Evolutionary conservation across 2,113 vertebrate genomes (phyloP).

Genomic region (Embiotoca jacksoni): DNA sequence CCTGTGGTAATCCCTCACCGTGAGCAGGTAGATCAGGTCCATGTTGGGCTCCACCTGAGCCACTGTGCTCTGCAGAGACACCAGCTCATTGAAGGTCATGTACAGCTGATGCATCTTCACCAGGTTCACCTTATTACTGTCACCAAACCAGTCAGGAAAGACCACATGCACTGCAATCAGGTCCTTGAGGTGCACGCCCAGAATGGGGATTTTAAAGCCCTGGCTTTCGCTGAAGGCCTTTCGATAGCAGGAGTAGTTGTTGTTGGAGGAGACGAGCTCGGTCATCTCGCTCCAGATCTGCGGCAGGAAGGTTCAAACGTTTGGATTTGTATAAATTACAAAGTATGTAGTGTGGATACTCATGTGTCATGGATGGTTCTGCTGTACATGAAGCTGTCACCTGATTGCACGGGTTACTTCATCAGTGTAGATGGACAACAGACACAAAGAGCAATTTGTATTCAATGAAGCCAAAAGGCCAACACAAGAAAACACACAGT

Average conservation of each 20-base stretch:
- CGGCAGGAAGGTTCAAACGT: not conserved
- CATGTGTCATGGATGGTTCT: not conserved
- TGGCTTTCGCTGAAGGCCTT: conserved; percentile 93
- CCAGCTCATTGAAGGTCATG: conserved; percentile 94
- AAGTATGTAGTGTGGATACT: not conserved
- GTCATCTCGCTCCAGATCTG: conserved; percentile 98
- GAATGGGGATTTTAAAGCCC: conserved; percentile 96
- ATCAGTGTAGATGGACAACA: too few species aligned
- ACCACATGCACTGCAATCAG: conserved; percentile 96
- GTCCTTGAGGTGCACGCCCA: conserved; percentile 98
- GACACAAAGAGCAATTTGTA: too few species aligned
- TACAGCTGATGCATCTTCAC: conserved; percentile 99
- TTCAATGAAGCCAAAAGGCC: too few species aligned
- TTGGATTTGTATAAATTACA: not conserved
- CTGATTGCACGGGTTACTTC: too few species aligned
- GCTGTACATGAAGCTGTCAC: too few species aligned
- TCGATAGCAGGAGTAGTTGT: conserved; percentile 96
- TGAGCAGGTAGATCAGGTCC: conserved; percentile 96
- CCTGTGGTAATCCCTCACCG: conserved; percentile 81
- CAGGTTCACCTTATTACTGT: conserved; percentile 92
- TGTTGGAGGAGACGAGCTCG: conserved; percentile 95
- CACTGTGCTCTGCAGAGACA: conserved; percentile 90
- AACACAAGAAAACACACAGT: too few species aligned
- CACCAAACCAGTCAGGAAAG: conserved; percentile 93
- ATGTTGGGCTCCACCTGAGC: conserved; percentile 96